phyloP scores from a whole-genome alignment of 2,113 vertebrate genomes.

The Amphilophus citrinellus region DNA sequence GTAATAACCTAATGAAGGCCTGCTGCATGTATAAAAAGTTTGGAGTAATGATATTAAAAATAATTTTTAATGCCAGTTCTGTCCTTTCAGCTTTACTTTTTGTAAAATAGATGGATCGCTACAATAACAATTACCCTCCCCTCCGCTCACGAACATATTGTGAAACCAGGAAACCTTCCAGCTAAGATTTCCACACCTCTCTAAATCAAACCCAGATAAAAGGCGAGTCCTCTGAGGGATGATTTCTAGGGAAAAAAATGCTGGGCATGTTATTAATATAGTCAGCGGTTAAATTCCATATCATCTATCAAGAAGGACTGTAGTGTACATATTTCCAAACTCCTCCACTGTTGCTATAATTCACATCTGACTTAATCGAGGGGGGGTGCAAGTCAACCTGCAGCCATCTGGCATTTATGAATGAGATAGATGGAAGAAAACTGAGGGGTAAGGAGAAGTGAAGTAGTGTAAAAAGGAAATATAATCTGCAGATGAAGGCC shows the following conservation, averaged over 20 bases:
- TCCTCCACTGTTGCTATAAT: neutral
- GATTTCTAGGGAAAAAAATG: neutral
- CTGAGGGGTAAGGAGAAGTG: neutral
- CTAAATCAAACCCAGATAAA: constrained; percentile 36
- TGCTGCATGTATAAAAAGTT: neutral
- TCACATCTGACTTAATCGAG: neutral
- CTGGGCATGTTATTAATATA: constrained; percentile 8
- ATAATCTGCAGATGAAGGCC: neutral
- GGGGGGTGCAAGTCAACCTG: neutral
- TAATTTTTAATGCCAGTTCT: neutral
- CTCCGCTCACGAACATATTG: neutral
- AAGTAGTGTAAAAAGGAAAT: neutral
- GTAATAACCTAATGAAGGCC: neutral
- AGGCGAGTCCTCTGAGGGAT: constrained; percentile 30
- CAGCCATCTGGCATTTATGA: neutral
- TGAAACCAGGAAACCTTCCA: neutral
- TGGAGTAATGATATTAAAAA: neutral
- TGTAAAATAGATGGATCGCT: neutral
- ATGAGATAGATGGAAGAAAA: neutral
- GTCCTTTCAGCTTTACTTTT: neutral
- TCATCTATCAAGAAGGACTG: neutral
- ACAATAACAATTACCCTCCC: neutral
- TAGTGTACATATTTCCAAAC: neutral
- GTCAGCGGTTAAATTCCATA: constrained; percentile 6
- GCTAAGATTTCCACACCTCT: constrained; percentile 10